These are phyloP conservation scores for Mylabris sibirica DNA, from an alignment of 2,888 invertebrate genomes.

Conservation along the genomic window DNA sequence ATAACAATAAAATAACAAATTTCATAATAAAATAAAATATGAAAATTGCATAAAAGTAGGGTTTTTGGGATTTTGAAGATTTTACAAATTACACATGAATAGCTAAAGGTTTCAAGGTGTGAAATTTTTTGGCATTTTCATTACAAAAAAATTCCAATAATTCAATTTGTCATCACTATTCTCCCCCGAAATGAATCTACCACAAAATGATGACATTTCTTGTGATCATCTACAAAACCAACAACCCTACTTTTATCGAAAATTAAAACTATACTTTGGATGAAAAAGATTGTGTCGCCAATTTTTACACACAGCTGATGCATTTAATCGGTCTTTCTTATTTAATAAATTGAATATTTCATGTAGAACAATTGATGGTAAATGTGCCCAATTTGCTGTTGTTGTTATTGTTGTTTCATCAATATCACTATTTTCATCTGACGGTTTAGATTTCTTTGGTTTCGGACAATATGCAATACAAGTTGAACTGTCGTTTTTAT, in stretches of 20 bases:
- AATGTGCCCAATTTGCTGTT: slow-evolving; percentile 54
- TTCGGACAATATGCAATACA: slow-evolving; percentile 56
- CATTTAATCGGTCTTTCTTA: slow-evolving; percentile 55
- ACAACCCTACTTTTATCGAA: neutral
- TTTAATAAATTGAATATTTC: slow-evolving; percentile 57
- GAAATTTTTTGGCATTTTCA: too few species aligned
- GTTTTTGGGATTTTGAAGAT: too few species aligned
- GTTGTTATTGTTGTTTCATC: slow-evolving; percentile 23
- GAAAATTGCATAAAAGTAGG: too few species aligned
- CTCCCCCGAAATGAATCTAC: too few species aligned
- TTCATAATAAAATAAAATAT: neutral
- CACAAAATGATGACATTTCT: too few species aligned
- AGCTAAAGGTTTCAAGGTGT: too few species aligned
- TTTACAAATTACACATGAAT: too few species aligned
- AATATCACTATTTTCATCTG: slow-evolving; percentile 38
- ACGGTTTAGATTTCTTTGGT: slow-evolving; percentile 58
- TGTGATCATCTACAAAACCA: too few species aligned
- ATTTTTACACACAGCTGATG: slow-evolving; percentile 58
- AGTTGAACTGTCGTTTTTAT: slow-evolving; percentile 51
- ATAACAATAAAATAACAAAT: too few species aligned
- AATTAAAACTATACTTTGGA: slow-evolving; percentile 53
- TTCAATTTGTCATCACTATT: too few species aligned
- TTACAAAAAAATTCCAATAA: too few species aligned
- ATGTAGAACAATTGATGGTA: slow-evolving; percentile 58
- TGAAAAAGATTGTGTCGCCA: slow-evolving; percentile 59